phyloP scores from a whole-genome alignment of 2,113 vertebrate genomes.

The Orcinus orca region DNA sequence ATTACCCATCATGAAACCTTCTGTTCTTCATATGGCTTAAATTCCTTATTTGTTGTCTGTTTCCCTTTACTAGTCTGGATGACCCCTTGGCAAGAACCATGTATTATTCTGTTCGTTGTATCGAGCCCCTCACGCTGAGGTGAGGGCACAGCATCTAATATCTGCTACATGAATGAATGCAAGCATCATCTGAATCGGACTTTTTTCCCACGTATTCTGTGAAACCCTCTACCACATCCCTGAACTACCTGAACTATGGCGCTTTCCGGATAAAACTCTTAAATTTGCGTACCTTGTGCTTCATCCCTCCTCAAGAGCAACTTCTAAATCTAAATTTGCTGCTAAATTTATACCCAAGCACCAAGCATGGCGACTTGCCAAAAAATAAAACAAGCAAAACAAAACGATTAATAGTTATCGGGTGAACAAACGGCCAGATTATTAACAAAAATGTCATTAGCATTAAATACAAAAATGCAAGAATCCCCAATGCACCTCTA shows the following conservation, averaged over 20 bases:
- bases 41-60: neutral
- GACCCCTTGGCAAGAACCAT: neutral
- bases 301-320: neutral
- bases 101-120: neutral
- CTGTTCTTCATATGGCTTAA: neutral
- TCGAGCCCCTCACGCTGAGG: neutral
- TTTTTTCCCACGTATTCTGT: neutral
- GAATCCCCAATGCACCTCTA: neutral
- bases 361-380: neutral
- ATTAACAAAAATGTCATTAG: neutral
- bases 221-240: neutral
- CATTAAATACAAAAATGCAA: neutral
- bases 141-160: accelerated
- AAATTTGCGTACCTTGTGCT: neutral
- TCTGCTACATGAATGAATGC: neutral
- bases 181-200: neutral
- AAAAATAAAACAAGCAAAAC: neutral
- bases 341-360: neutral
- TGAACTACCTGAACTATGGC: neutral
- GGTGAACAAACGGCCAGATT: neutral
- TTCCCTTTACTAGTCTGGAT: neutral
- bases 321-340: neutral
- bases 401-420: neutral
- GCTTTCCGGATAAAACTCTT: neutral
- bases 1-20: too few relatives aligned